A percentile compares a stretch with the other conserved stretches of the same genome.
phyloP scores from a whole-genome alignment of 2,113 vertebrate genomes.

The Chinchilla lanigera region DNA sequence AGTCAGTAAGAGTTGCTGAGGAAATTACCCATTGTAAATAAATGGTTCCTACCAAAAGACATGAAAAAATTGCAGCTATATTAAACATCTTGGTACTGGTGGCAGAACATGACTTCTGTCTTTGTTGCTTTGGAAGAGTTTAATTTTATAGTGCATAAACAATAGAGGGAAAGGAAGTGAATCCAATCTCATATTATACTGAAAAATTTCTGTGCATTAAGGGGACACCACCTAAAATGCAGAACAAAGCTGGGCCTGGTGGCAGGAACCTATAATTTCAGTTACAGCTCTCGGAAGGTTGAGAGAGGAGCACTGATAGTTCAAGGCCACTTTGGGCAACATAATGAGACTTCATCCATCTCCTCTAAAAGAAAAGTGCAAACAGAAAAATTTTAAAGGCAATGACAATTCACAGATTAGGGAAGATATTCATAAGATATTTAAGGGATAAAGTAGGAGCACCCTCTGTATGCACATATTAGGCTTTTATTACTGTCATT shows the following conservation, averaged over 20 bases:
- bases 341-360: neutral
- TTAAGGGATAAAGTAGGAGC: neutral
- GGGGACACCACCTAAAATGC: neutral
- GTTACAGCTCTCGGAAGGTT: neutral
- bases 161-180: neutral
- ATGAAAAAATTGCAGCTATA: neutral
- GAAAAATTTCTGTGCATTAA: neutral
- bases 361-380: neutral
- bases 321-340: neutral
- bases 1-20: neutral
- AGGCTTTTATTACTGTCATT: neutral
- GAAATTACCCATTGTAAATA: neutral
- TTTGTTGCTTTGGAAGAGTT: neutral
- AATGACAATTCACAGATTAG: neutral
- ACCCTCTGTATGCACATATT: neutral
- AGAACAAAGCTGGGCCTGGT: too few relatives aligned
- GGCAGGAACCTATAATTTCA: neutral
- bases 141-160: neutral
- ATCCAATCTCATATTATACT: neutral
- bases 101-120: neutral
- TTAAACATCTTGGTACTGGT: neutral
- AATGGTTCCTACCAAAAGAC: neutral
- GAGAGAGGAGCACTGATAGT: neutral
- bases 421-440: neutral
- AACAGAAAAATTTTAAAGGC: neutral